Base-by-base conservation (phyloP, 2,113 vertebrate genomes). In the Arothron firmamentum region DNA sequence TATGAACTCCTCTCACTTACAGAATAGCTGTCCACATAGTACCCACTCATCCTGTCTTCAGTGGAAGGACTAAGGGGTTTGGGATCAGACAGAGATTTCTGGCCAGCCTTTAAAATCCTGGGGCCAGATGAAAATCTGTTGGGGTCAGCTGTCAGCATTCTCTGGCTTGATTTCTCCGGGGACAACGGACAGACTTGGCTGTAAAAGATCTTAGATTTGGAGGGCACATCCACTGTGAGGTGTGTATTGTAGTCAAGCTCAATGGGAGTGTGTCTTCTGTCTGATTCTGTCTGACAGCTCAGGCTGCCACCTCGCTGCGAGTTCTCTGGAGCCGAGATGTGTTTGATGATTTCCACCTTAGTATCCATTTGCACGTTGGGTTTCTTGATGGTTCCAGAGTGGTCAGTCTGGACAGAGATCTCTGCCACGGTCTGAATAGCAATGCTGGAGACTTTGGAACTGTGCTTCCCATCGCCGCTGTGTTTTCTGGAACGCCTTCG, bases 331-430 rank as follows among this genome's bases (percentile, higher is more conserved):
- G 95, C 95, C 75, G 95, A 98, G 88, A 98, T 97, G 56, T 98
- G 94, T 59, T 96, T 96, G 81, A 95, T 86, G 46, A 98, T 96
- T 92, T 98, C 95, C 78, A 98, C 92, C 73, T 95, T 96, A 45
- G 94, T 92, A 79, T 98, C 95, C 78, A 94, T 81, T 67, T 91
- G 89, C 15, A 96, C 92, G 52, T 74, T 93, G 85, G 78, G 95
- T 25, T 52, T 92, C 94, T 85, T 93, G 84, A 97, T 93, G 52
- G 90, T 93, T 79, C 96, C 97, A 25, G 94, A 92, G 20, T 96
- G 93, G 76, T 99, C 97, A 19, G 97, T 99, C 86, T 99, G 97
- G 52, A 99, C 96, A 48, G 97, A 99, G 73, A 96, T 98, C 86
- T 99, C 96, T 48, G 96, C 93, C 48, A 98, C 95, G 53, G 96